Evolutionary conservation across 1,140 invertebrate genomes (phyloP).

Genomic region (Cecropterus lyciades): DNA sequence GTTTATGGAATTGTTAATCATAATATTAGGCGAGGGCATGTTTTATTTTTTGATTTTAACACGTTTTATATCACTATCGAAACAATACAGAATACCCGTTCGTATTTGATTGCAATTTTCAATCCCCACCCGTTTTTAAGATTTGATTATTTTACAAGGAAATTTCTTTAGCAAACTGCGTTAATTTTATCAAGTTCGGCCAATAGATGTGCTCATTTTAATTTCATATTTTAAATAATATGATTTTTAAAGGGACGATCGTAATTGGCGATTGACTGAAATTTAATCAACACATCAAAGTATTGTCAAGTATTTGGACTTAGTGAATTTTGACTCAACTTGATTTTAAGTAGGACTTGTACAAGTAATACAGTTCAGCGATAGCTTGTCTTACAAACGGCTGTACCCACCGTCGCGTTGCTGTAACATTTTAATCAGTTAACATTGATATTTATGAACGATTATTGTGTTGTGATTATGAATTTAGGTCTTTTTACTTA

Average conservation of each 20-base stretch:
- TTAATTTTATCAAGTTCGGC: conserved; percentile 43
- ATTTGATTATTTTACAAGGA: conserved; percentile 62
- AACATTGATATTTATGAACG: conserved; percentile 44
- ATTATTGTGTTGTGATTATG: conserved; percentile 46
- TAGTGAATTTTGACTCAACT: conserved; percentile 48
- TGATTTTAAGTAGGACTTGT: conserved; percentile 61
- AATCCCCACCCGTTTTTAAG: conserved; percentile 57
- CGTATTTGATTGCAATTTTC: conserved; percentile 35
- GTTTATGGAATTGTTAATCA: conserved; percentile 36
- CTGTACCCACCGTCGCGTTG: conserved; percentile 17
- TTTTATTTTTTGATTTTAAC: conserved; percentile 77
- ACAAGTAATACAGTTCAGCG: conserved; percentile 37
- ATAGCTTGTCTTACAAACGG: conserved; percentile 4
- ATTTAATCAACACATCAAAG: conserved; percentile 50
- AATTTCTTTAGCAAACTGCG: conserved; percentile 43
- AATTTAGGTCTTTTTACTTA: conserved; percentile 47
- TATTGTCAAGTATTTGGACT: conserved; percentile 53
- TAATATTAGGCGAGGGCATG: conserved; percentile 62
- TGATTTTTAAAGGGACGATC: conserved; percentile 64
- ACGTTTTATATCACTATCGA: conserved; percentile 47
- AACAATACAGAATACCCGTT: conserved; percentile 40
- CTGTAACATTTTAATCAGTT: conserved; percentile 53
- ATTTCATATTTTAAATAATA: conserved; percentile 74
- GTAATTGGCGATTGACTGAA: conserved; percentile 52
- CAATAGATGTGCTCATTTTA: conserved; percentile 62